Evolutionary conservation across 2,797 vertebrate genomes (phyloP), one percentile per base, ranked within the genome.

Genomic region (Lindbergichthys nudifrons): DNA sequence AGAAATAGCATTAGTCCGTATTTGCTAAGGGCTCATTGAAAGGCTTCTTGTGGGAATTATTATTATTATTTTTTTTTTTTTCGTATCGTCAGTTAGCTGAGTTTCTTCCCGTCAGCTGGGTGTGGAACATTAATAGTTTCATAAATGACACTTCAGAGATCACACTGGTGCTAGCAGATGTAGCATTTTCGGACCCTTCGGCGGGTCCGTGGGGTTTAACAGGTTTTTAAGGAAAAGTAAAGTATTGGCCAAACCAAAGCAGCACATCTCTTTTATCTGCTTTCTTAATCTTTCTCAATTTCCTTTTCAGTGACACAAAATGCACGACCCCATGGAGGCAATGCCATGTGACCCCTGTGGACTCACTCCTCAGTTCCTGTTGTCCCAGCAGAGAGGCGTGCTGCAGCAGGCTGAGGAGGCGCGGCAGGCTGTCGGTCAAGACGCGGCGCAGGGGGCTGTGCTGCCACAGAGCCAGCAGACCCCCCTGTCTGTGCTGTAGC

Each of bases 311-410:
- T 23, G 36, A 50, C 4, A 4, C n/a, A 51, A 48, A 64, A 39
- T 16, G 13, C 46, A 36, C 13, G 7, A 26, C 15, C 7, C 7
- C 6, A 41, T 65, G 3, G 8, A 36, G 32, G 7, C 32, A 36
- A 36, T 9, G 32, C 8, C 32, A 36, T 36, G 32, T 36, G 6
- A 36, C 8, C 32, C 26, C 32, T 36, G 32, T 9, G 23, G 21
- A 88, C 97, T 96, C 90, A 97, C 95, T 91, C 85, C 91, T 95
- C 58, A 97, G 90, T 70, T 97, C 96, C 10, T 92, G 93, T 68
- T 88, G 92, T 71, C 96, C 89, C 81, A 96, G 93, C 62, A 89
- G 91, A 14, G 96, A 93, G 21, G 85, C 41, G 0, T 79, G 90
- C 61, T 94, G 94, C 76, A 96, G 83, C 77, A 91, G 86, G 11